Evolutionary conservation across 1,140 invertebrate species (phyloP), one percentile per base, ranked within the genome.

Genomic region (Oryctes rhinoceros): DNA sequence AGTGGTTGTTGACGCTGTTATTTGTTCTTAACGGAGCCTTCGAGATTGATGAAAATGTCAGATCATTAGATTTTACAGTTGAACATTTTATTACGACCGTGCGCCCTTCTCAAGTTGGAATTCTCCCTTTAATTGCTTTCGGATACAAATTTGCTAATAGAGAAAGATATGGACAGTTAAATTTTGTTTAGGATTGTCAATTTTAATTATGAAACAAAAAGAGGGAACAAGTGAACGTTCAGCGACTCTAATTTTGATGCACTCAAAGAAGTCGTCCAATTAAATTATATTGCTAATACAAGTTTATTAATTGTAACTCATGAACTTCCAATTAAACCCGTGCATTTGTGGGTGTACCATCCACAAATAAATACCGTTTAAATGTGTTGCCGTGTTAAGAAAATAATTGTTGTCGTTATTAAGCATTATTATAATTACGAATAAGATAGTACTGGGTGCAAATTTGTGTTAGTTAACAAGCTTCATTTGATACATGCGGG

Each of bases 1-100:
- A 71, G 65, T 71, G 37, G 65, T 71, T 71, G 10, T 71, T 24
- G 65, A 18, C 13, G 53, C 53, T 37, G 65, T 71, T 71, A 71
- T 37, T 71, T 71, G 65, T 71, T 15, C 11, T 71, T 71, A 71
- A 71, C 6, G 65, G 15, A 59, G 18, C 53, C 53, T 59, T 59
- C 15, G 15, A 0, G 65, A 67, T 67, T 18, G 65, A 71, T 71
- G 24, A 13, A 35, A 71, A 71, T 13, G 65, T 71, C 65, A 9
- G 20, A 35, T 71, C 65, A 71, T 71, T 71, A 71, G 3, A 71
- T 24, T 71, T 71, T 71, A 71, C 65, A 71, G 24, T 35, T 30
- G 35, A 71, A 37, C 9, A 71, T 71, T 35, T 71, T 71, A 71
- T 71, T 35, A 30, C 24, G 9, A 4, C 65, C 20, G 11, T 30